Evolutionary conservation across 92 coral and sea anemone genomes (phyloP).

Genomic region (Plumapathes pennacea): DNA sequence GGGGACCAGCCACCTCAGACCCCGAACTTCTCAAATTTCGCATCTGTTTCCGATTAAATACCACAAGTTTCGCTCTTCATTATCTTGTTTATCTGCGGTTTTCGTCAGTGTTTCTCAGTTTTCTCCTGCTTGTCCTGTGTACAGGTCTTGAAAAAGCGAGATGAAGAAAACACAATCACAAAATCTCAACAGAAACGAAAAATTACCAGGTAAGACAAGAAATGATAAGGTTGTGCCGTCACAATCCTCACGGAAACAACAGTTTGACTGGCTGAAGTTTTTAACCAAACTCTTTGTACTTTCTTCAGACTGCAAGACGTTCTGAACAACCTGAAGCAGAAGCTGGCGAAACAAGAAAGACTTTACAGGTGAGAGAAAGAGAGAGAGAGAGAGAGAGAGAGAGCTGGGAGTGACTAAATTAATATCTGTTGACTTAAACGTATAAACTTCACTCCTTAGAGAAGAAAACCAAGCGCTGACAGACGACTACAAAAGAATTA

Average conservation of each 20-base stretch:
- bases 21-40: no score
- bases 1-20: no score
- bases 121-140: not conserved
- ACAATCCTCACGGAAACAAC: not conserved
- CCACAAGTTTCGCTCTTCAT: no score
- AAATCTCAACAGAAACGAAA: slow-evolving; percentile 97
- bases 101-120: not conserved
- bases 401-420: not conserved
- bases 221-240: no score
- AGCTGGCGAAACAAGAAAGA: slow-evolving; percentile 89
- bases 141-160: slow-evolving; percentile 89
- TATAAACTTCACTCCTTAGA: slow-evolving; percentile 54
- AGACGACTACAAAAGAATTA: slow-evolving; percentile 96
- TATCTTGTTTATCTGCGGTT: not conserved
- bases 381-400: not conserved
- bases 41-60: no score
- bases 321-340: slow-evolving; percentile 86
- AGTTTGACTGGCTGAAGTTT: not conserved
- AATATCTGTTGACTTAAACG: not conserved
- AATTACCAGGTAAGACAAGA: slow-evolving; percentile 98
- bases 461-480: slow-evolving; percentile 93
- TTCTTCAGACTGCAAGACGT: slow-evolving; percentile 83
- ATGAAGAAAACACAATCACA: slow-evolving; percentile 98
- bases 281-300: not conserved
- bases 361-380: slow-evolving; percentile 68